These are phyloP conservation scores for Heliothis peltigera DNA, from an alignment of 2,888 invertebrate genomes.

Conservation along the genomic window DNA sequence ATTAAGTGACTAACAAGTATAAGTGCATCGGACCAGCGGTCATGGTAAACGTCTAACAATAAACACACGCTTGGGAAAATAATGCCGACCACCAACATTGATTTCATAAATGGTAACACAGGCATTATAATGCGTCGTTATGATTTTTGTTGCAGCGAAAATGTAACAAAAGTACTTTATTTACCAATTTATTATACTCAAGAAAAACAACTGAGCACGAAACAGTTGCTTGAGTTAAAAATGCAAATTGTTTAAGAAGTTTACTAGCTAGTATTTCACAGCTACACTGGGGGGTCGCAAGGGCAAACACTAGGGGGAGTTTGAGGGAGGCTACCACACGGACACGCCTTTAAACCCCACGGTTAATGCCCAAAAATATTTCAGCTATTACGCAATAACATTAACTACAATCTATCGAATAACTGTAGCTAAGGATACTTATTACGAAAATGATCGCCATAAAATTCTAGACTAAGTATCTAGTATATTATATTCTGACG, in stretches of 20 bases:
- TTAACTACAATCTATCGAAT: slow-evolving; percentile 33
- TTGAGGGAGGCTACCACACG: slow-evolving; percentile 50
- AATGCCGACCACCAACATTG: slow-evolving; percentile 74
- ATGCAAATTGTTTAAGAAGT: slow-evolving; percentile 36
- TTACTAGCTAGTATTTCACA: slow-evolving; percentile 39
- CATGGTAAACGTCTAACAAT: slow-evolving; percentile 83
- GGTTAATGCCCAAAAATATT: slow-evolving; percentile 53
- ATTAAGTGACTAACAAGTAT: slow-evolving; percentile 76
- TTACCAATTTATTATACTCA: too few relatives aligned
- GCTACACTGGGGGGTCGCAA: slow-evolving; percentile 49
- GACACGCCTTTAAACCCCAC: slow-evolving; percentile 51
- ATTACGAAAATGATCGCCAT: slow-evolving; percentile 32
- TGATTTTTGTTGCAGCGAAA: slow-evolving; percentile 53
- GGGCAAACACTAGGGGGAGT: slow-evolving; percentile 54
- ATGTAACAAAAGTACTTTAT: slow-evolving; percentile 34
- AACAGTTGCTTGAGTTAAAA: slow-evolving; percentile 17
- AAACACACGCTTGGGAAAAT: slow-evolving; percentile 75
- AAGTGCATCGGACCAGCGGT: slow-evolving; percentile 76
- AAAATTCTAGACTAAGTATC: slow-evolving; percentile 18
- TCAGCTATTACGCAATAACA: slow-evolving; percentile 58
- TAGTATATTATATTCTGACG: slow-evolving; percentile 2
- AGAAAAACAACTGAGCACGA: slow-evolving; percentile 13
- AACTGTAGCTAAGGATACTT: slow-evolving; percentile 19
- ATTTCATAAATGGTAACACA: slow-evolving; percentile 56
- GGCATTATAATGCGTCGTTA: slow-evolving; percentile 53